phyloP scores from a whole-genome alignment of 2,113 vertebrate species.

The Scomber colias region DNA sequence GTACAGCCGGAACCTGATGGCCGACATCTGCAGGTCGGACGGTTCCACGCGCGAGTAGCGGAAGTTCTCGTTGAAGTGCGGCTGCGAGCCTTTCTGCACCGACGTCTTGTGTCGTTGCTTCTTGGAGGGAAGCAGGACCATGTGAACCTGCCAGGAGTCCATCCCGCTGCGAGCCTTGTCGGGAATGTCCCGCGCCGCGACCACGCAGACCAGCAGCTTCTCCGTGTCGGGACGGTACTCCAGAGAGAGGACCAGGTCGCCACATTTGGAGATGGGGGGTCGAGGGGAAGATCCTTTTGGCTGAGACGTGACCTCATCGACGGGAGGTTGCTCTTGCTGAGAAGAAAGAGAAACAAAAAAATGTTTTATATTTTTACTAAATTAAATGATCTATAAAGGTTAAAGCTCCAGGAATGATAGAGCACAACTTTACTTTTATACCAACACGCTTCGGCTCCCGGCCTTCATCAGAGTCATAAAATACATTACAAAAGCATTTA shows the following conservation, averaged over 20 bases:
- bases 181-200: conserved; percentile 89
- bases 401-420: too few species aligned
- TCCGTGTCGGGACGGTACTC: conserved; percentile 86
- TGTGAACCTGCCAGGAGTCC: conserved; percentile 93
- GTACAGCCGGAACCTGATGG: conserved; percentile 93
- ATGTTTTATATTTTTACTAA: too few species aligned
- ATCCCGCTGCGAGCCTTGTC: conserved; percentile 94
- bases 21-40: conserved; percentile 84
- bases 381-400: too few species aligned
- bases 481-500: too few species aligned
- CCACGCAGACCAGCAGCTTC: conserved; percentile 89
- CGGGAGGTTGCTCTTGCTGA: conserved; percentile 81
- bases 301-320: conserved; percentile 37
- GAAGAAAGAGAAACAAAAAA: background rate
- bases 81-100: conserved; percentile 88
- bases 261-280: conserved; percentile 91
- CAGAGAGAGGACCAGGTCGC: conserved; percentile 89
- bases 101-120: conserved; percentile 92
- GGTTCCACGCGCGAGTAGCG: conserved; percentile 89
- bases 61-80: conserved; percentile 91
- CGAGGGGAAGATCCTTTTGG: conserved; percentile 50
- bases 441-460: too few species aligned
- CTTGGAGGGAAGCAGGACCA: conserved; percentile 92
- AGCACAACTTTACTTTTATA: too few species aligned
- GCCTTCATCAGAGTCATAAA: too few species aligned